A percentile compares a stretch with the other conserved stretches of the same genome.
Evolutionary conservation across 2,888 invertebrate species (phyloP).

Genomic region (Andrena minutula): DNA sequence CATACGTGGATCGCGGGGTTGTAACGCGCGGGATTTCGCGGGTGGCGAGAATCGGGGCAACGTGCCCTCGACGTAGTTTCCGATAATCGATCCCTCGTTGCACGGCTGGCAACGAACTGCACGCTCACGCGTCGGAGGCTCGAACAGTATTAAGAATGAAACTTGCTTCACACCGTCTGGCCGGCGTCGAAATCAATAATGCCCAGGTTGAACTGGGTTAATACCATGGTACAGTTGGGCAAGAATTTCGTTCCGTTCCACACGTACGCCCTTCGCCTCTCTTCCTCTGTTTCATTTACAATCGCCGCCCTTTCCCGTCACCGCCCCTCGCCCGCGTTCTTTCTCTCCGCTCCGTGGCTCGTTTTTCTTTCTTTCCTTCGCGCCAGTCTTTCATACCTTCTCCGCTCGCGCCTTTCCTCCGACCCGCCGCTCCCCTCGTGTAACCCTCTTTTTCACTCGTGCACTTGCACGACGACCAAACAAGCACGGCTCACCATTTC

Average conservation of each 20-base stretch:
- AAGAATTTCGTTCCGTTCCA: slow-evolving; percentile 59
- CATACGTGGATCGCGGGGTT: slow-evolving; percentile 9
- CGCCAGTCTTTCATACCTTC: neutral
- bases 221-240: slow-evolving; percentile 65
- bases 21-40: slow-evolving; percentile 42
- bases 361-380: slow-evolving; percentile 13
- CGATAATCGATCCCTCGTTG: slow-evolving; percentile 67
- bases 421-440: slow-evolving; percentile 5
- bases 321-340: neutral
- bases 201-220: slow-evolving; percentile 68
- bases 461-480: slow-evolving; percentile 3
- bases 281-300: neutral
- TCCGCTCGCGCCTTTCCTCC: slow-evolving; percentile 6
- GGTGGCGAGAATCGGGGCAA: slow-evolving; percentile 31
- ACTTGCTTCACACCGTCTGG: slow-evolving; percentile 69
- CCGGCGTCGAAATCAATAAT: slow-evolving; percentile 69
- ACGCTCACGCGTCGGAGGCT: slow-evolving; percentile 47
- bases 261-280: slow-evolving; percentile 34
- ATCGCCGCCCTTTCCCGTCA: neutral
- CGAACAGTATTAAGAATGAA: slow-evolving; percentile 72
- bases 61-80: slow-evolving; percentile 41
- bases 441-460: slow-evolving; percentile 19
- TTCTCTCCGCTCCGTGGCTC: neutral
- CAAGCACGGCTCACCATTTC: slow-evolving; percentile 26
- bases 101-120: slow-evolving; percentile 53